Evolutionary conservation across 2,113 vertebrate species (phyloP), one percentile per base, ranked within the genome.

Genomic region (Excalfactoria chinensis): DNA sequence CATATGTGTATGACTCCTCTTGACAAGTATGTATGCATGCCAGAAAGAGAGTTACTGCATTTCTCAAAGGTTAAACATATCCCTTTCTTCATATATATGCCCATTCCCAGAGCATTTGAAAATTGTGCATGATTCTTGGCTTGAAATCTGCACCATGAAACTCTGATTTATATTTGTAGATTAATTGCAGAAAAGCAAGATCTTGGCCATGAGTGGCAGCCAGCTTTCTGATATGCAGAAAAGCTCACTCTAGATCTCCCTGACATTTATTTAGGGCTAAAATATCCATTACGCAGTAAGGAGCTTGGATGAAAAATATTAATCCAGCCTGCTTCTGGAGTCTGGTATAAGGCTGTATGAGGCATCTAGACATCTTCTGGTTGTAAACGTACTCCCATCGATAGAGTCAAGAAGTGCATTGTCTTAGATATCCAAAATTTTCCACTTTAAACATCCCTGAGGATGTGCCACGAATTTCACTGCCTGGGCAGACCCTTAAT

Each of bases 81-180:
- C 20, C 11, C 16, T 91, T 75, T 60, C 40, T 84, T 79, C 34
- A 62, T 64, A 46, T 49, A 28, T 18, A 15, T n/a, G 48, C 59
- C 7, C 69, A 21, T 66, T 79, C 11, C 8, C 11, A 71, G 11
- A 37, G 19, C 51, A 49, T 90, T 85, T 77, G 8, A 56, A 51
- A 85, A 35, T 74, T 59, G 13, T 80, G 56, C 71, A 11, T 59
- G 63, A 73, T 64, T 56, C 7, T 63, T 79, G 46, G 3, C 23
- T 93, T 71, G 66, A 77, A 90, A 78, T 85, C 34, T 77, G 37
- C 15, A 73, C 28, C 51, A 9, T 72, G 73, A 66, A 72, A 79
- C 56, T 89, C 35, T 74, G 37, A 55, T 91, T 71, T 90, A 6
- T 94, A 21, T 84, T 93, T 93, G 84, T 60, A 88, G 72, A 56